Conservation (phyloP, 2,797 vertebrate genomes). For the Mormyrops attenuatus region DNA sequence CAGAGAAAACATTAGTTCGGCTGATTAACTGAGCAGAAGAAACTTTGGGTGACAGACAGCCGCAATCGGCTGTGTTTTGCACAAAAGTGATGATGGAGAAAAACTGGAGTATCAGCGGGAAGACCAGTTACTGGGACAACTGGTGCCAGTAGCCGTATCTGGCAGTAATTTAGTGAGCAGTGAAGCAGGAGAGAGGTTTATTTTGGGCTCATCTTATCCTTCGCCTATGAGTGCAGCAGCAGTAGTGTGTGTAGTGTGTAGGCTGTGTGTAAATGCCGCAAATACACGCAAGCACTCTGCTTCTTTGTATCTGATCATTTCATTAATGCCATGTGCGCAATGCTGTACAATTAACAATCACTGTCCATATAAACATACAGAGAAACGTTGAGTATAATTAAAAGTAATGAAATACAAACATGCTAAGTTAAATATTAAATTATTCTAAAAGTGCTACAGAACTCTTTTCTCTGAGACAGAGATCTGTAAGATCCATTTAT, state of each 20-base stretch:
- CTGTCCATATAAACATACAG: neutral
- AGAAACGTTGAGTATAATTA: neutral
- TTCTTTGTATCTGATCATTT: neutral
- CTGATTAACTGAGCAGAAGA: conserved; percentile 8
- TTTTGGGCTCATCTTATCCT: neutral
- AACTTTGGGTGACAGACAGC: conserved; percentile 7
- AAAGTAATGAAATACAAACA: conserved; percentile 4
- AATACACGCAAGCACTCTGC: neutral
- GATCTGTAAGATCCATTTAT: neutral
- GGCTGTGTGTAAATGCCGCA: neutral
- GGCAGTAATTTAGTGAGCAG: neutral
- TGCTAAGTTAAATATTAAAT: neutral
- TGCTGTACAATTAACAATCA: neutral
- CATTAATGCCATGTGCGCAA: neutral
- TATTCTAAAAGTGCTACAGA: neutral
- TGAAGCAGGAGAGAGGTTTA: neutral
- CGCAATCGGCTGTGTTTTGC: neutral
- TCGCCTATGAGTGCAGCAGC: neutral
- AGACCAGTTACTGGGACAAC: neutral
- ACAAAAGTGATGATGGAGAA: conserved; percentile 9
- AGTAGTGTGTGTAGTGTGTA: neutral
- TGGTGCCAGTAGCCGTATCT: neutral
- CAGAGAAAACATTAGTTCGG: neutral
- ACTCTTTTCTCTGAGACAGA: neutral
- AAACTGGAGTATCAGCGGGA: neutral